Evolutionary conservation across 2,113 vertebrate genomes (phyloP), one percentile per base, ranked within the genome.

Genomic region (Neopipo cinnamomea): DNA sequence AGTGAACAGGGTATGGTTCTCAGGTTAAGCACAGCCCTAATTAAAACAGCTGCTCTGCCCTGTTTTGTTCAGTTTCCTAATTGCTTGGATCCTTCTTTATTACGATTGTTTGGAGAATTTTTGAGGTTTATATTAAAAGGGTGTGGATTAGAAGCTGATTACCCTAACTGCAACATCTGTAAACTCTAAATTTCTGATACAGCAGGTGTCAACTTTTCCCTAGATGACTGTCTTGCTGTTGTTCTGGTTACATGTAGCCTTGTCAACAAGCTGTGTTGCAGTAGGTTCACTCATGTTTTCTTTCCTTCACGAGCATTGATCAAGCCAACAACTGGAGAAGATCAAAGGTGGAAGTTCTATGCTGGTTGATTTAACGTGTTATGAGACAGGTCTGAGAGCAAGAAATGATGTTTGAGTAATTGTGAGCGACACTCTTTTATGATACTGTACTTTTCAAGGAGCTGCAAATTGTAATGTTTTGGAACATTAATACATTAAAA

Each of bases 141-240:
- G 56, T 68, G 61, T 95, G 79, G 79, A 84, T 88, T 92, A 92
- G 88, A 91, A 90, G 19, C 59, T 81, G 79, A 91, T 79, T 96
- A 86, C 44, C 41, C 72, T 74, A 67, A 71, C 52, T 68, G 20
- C 23, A 93, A 94, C 93, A 96, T 94, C 92, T 96, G 95, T 86
- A 96, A 97, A 90, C 39, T 93, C 85, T 93, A 88, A 74, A 92
- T 96, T 95, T 93, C 72, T 95, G 56, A 76, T 90, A 33, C 31
- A 92, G 85, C 95, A 96, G 95, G 96, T 97, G 96, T 96, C 93
- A 97, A 12, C 47, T 86, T 96, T 94, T 93, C 92, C 92, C 90
- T 90, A 56, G 95, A 84, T 93, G 71, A 62, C 63, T 83, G 71
- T 91, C 67, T 46, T 85, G 79, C 71, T 82, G 59, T 86, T 96